Conservation (phyloP, 2,888 invertebrate genomes). For the Choristoneura rosaceana region DNA sequence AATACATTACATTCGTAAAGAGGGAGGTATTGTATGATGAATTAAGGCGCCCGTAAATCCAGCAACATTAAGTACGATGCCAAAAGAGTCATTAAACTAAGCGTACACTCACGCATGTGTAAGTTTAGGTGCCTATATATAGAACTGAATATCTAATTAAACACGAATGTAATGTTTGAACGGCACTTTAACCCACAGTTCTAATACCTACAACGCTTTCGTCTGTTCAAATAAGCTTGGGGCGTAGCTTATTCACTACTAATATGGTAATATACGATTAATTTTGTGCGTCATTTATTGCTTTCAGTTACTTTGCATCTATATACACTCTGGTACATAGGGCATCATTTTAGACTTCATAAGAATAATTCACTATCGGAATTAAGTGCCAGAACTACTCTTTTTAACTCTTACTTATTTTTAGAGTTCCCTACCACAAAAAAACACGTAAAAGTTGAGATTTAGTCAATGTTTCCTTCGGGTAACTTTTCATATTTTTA, state of each 20-base stretch:
- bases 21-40: slow-evolving; percentile 16
- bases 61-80: slow-evolving; percentile 32
- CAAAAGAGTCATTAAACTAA: slow-evolving; percentile 40
- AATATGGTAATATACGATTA: slow-evolving; percentile 30
- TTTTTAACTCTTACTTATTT: too few species aligned
- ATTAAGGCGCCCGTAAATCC: slow-evolving; percentile 24
- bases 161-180: slow-evolving; percentile 40
- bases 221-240: slow-evolving; percentile 53
- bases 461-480: too few species aligned
- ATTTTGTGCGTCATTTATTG: slow-evolving; percentile 24
- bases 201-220: slow-evolving; percentile 40
- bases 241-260: slow-evolving; percentile 47
- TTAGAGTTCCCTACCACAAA: too few species aligned
- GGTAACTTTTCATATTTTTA: too few species aligned
- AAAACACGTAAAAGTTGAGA: too few species aligned
- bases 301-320: slow-evolving; percentile 23
- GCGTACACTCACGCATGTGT: slow-evolving; percentile 21
- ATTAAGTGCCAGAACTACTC: too few species aligned
- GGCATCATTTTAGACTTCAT: too few species aligned
- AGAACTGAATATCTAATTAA: slow-evolving; percentile 40
- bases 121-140: slow-evolving; percentile 13
- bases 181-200: slow-evolving; percentile 42
- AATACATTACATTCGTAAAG: slow-evolving; percentile 2
- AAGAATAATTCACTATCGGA: too few species aligned
- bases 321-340: not conserved